Base-by-base conservation (phyloP, 2,113 vertebrate genomes). In the Rissa tridactyla region DNA sequence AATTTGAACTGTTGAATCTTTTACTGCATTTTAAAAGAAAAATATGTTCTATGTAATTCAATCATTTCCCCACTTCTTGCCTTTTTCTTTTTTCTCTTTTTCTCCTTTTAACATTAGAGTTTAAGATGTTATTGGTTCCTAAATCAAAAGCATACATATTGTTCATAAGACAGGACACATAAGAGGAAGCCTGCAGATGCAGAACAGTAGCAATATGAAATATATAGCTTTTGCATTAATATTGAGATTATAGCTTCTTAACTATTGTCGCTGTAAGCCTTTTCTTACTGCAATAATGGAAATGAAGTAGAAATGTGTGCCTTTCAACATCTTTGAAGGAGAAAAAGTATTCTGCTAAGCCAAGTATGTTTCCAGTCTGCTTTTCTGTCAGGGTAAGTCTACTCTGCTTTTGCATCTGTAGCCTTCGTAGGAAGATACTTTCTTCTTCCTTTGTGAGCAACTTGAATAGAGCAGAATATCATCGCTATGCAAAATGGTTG, bases 31-130 rank as follows among this genome's bases (percentile, higher is more conserved):
- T 95, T 81, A 84, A 79, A 94, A 81, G 76, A 47, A 71, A 96
- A 94, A 88, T 82, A 65, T 70, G 46, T 95, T 94, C 46, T 78
- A 27, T 91, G 91, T 96, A 97, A 95, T 96, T 96, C 87, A 94
- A 85, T 94, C n/a, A 91, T 96, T 92, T 90, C 49, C 52, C 51
- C 34, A 36, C 49, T 82, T 92, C 36, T 80, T 86, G 64, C 6
- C 70, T 86, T 77, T 54, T 32, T 3, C 2, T 26, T 89, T 90
- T 64, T 29, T 3, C 26, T 75, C 61, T 52, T 73, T 58, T 51
- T 10, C 20, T 82, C 21, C 15, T 89, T 92, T 79, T 96, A 72
- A 82, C 22, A 2, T 81, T 76, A 78, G 21, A 60, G 23, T 85
- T 95, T 88, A 84, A 96, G 80, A 82, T 52, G 38, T 60, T 94